These are phyloP conservation scores for Sarcophaga variegata DNA, from an alignment of 2,888 invertebrate species.

Conservation along the genomic window DNA sequence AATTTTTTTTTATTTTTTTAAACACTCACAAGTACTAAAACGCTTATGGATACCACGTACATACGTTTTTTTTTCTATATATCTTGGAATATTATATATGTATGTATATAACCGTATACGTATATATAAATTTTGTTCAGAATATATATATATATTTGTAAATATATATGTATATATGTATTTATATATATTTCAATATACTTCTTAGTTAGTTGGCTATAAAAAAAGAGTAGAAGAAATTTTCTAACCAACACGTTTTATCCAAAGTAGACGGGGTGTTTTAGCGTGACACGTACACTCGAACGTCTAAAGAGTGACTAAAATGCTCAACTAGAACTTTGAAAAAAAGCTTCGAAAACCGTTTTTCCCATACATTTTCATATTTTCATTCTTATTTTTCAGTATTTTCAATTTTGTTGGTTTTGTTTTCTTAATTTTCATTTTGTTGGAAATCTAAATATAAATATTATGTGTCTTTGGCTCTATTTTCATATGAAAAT, in stretches of 20 bases:
- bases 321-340: conserved; percentile 69
- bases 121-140: conserved; percentile 30
- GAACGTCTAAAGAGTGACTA: conserved; percentile 78
- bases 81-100: conserved; percentile 63
- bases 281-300: conserved; percentile 78
- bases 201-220: conserved; percentile 30
- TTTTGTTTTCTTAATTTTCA: conserved; percentile 46
- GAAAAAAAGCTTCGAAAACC: conserved; percentile 60
- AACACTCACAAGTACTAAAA: conserved; percentile 32
- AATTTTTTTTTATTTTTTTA: conserved; percentile 28
- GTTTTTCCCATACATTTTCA: background rate
- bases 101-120: background rate
- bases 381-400: conserved; percentile 46
- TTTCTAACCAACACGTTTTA: conserved; percentile 70
- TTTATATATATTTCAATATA: conserved; percentile 36
- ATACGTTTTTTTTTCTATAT: conserved; percentile 16
- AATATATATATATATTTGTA: conserved; percentile 47
- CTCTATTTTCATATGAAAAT: conserved; percentile 50
- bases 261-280: conserved; percentile 66
- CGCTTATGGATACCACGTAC: conserved; percentile 39
- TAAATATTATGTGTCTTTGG: conserved; percentile 66
- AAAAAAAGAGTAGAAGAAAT: conserved; percentile 44
- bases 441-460: conserved; percentile 66
- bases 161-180: conserved; percentile 31
- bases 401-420: conserved; percentile 28